Evolutionary conservation across 2,797 vertebrate genomes (phyloP).

Genomic region (Malurus splendens): DNA sequence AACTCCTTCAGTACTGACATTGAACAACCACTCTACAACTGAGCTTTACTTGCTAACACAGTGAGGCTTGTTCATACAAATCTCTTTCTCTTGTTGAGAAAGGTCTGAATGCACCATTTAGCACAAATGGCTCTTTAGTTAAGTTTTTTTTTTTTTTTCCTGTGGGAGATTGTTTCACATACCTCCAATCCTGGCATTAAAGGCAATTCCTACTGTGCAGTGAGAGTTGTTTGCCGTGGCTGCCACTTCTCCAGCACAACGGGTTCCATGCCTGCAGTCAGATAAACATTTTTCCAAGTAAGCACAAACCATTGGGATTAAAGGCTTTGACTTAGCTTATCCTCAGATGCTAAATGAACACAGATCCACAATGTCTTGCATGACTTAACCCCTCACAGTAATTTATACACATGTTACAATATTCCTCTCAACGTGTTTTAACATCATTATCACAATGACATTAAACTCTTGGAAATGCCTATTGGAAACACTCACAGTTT

Average conservation of each 20-base stretch:
- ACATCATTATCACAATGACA: neutral
- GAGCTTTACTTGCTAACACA: neutral
- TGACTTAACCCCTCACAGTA: neutral
- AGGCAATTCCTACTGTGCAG: slow-evolving; percentile 96
- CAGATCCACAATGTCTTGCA: neutral
- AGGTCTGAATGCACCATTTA: neutral
- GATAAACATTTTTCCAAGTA: slow-evolving; percentile 63
- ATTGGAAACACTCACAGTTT: neutral
- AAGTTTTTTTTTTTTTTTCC: neutral
- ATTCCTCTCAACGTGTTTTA: neutral
- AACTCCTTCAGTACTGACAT: neutral
- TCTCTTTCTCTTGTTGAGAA: neutral
- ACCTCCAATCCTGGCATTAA: slow-evolving; percentile 97
- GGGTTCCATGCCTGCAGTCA: slow-evolving; percentile 90
- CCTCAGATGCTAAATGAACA: neutral
- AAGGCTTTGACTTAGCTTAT: neutral
- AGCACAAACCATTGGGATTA: neutral
- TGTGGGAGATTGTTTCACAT: slow-evolving; percentile 45
- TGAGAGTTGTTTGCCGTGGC: slow-evolving; percentile 97
- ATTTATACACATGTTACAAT: neutral
- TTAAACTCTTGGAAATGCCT: neutral
- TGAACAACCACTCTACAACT: neutral
- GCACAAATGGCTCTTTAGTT: neutral
- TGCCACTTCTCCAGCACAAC: slow-evolving; percentile 97
- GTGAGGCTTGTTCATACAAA: neutral